These are phyloP conservation scores for Drosophila littoralis DNA, from an alignment of 1,140 invertebrate genomes.

Conservation along the genomic window DNA sequence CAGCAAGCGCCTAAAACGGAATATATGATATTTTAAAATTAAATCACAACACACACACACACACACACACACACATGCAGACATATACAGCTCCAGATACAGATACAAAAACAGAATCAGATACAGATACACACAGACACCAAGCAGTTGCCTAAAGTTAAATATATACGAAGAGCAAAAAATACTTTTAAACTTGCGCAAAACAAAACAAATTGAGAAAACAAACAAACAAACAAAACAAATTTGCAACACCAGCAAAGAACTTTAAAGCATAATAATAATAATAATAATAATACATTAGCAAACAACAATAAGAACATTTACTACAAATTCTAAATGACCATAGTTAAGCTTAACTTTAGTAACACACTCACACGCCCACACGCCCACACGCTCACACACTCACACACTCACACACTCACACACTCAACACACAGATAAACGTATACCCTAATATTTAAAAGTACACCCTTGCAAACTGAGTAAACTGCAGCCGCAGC, in stretches of 20 bases:
- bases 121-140: conserved; percentile 56
- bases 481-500: conserved; percentile 65
- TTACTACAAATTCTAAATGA: conserved; percentile 81
- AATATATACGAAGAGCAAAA: conserved; percentile 21
- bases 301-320: conserved; percentile 57
- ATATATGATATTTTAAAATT: conserved; percentile 43
- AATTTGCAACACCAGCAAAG: conserved; percentile 74
- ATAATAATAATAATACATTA: conserved; percentile 67
- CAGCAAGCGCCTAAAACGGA: conserved; percentile 74
- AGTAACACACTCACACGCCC: conserved; percentile 64
- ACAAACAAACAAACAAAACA: conserved; percentile 28
- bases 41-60: conserved; percentile 39
- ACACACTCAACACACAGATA: conserved; percentile 44
- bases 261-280: conserved; percentile 76
- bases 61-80: conserved; percentile 36
- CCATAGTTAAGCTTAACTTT: conserved; percentile 80
- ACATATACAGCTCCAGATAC: conserved; percentile 38
- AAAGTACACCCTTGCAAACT: conserved; percentile 38
- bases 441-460: conserved; percentile 52
- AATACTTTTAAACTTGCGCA: conserved; percentile 69
- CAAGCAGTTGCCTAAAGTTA: conserved; percentile 78
- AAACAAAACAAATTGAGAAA: conserved; percentile 48
- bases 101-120: conserved; percentile 59
- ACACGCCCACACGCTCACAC: conserved; percentile 44
- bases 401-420: conserved; percentile 41